A percentile compares a stretch with the other conserved stretches of the same genome.
These are phyloP conservation scores for Montifringilla adamsi DNA, from an alignment of 2,113 vertebrate species.

Conservation along the genomic window DNA sequence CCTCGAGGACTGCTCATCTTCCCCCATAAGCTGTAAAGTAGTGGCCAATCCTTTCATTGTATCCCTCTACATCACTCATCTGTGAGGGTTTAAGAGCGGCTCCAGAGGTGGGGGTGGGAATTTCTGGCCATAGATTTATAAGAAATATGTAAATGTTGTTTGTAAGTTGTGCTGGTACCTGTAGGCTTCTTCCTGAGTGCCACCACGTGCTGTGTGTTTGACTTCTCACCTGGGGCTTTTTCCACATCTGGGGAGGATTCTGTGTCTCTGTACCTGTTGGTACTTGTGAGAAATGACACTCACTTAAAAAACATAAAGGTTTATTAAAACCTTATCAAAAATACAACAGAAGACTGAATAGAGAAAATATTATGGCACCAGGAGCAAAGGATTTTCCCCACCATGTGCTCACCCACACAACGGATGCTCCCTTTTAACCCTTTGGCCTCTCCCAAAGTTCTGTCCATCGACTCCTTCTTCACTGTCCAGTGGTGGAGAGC, in stretches of 20 bases:
- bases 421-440: too few species aligned
- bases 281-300: too few species aligned
- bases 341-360: too few species aligned
- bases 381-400: too few species aligned
- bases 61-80: neutral
- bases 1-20: neutral
- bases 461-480: too few species aligned
- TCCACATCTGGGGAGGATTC: neutral
- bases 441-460: too few species aligned
- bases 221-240: neutral
- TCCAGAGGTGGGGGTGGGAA: neutral
- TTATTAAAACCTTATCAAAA: too few species aligned
- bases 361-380: too few species aligned
- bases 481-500: too few species aligned
- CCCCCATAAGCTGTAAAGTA: neutral
- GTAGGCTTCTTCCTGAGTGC: neutral
- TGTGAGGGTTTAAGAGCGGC: neutral
- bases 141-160: neutral
- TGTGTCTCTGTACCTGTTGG: neutral
- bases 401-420: too few species aligned
- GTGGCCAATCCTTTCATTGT: neutral
- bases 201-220: neutral
- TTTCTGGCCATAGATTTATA: neutral
- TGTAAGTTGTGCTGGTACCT: neutral
- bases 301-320: too few species aligned